These are phyloP conservation scores for Trichonephila clavata DNA, from an alignment of 1,140 invertebrate genomes.

Conservation along the genomic window DNA sequence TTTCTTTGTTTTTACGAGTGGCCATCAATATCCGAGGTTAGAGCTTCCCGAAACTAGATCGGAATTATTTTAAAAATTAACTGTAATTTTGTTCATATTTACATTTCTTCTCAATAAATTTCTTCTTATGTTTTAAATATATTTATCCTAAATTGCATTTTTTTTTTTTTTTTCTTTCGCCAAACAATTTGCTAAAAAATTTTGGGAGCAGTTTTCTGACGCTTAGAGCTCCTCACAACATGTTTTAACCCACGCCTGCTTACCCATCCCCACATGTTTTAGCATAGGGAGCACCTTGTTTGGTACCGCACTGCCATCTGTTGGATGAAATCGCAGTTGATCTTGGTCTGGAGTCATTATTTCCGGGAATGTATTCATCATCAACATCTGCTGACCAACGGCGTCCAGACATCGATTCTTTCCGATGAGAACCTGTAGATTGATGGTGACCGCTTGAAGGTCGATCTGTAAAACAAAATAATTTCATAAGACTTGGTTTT, in stretches of 20 bases:
- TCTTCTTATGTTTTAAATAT: no score
- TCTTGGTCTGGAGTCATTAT: constrained; percentile 57
- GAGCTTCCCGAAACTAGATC: no score
- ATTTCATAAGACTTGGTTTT: background rate
- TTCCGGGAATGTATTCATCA: constrained; percentile 54
- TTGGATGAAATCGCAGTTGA: constrained; percentile 59
- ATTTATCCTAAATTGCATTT: background rate
- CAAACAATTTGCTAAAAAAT: no score
- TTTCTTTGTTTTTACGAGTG: no score
- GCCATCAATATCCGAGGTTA: no score
- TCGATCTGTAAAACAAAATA: constrained; percentile 27
- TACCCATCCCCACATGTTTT: constrained; percentile 77
- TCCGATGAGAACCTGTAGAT: constrained; percentile 48
- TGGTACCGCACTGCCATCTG: constrained; percentile 76
- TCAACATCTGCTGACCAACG: constrained; percentile 70
- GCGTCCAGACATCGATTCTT: constrained; percentile 54
- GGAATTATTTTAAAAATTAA: no score
- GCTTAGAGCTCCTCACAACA: constrained; percentile 10
- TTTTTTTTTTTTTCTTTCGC: background rate
- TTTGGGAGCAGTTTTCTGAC: no score
- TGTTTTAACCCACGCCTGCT: constrained; percentile 59
- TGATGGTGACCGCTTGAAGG: constrained; percentile 57
- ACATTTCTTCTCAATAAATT: no score
- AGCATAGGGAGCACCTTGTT: constrained; percentile 77
- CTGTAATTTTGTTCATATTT: no score